These are phyloP conservation scores for Bugulina stolonifera DNA, from an alignment of 2,888 invertebrate species.

Conservation along the genomic window DNA sequence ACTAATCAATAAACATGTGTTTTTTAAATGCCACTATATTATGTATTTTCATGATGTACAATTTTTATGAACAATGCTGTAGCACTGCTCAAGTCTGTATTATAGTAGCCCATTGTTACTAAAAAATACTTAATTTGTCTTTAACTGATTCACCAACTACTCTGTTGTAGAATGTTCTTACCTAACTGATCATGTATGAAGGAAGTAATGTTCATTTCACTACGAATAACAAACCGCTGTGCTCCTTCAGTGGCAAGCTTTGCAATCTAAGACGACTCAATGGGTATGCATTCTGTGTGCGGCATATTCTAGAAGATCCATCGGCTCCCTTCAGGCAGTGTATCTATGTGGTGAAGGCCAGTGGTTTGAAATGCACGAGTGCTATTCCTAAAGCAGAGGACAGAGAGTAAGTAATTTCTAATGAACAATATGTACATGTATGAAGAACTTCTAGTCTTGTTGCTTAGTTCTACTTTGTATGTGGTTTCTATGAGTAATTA, in stretches of 20 bases:
- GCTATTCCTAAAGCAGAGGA: conserved; percentile 55
- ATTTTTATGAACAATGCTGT: too few species aligned
- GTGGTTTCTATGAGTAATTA: too few species aligned
- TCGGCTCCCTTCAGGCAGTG: conserved; percentile 79
- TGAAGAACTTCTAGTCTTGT: too few species aligned
- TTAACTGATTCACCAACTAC: too few species aligned
- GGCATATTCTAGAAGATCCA: conserved; percentile 78
- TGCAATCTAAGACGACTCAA: conserved; percentile 61
- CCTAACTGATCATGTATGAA: conserved; percentile 49
- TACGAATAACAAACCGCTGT: conserved; percentile 55
- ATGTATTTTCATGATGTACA: too few species aligned
- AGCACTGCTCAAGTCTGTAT: too few species aligned
- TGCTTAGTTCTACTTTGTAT: too few species aligned
- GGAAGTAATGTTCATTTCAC: conserved; percentile 57
- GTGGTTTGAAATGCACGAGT: conserved; percentile 54
- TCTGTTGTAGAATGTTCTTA: neutral
- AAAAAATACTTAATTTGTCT: too few species aligned
- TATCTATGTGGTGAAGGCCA: conserved; percentile 59
- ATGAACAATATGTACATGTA: too few species aligned
- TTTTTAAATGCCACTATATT: too few species aligned
- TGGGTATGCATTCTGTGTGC: conserved; percentile 70
- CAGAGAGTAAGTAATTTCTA: conserved; percentile 47
- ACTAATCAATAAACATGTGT: too few species aligned
- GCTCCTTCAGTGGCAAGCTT: conserved; percentile 54
- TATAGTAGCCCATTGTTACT: too few species aligned